phyloP scores from a whole-genome alignment of 1,140 invertebrate species.

The Bombus turneri region DNA sequence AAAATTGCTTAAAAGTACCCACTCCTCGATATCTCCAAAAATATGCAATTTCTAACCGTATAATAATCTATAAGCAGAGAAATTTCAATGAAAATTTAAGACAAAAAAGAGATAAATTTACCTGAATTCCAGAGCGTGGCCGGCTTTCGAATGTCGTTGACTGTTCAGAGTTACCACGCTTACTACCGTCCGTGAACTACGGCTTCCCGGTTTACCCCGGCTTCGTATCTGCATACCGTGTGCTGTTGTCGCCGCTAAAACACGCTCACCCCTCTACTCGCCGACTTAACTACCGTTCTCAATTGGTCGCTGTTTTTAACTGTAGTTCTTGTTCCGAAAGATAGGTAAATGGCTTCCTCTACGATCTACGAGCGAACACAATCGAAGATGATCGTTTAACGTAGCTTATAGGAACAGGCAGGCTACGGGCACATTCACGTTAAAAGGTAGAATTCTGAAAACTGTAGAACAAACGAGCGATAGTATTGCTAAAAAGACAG shows the following conservation, averaged over 20 bases:
- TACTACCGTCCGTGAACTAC: constrained; percentile 65
- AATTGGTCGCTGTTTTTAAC: constrained; percentile 60
- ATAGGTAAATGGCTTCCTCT: constrained; percentile 34
- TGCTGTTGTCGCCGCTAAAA: constrained; percentile 59
- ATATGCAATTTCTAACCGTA: not conserved
- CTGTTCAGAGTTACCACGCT: constrained; percentile 64
- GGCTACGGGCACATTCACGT: not conserved
- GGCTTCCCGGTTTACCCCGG: constrained; percentile 56
- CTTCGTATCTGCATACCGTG: constrained; percentile 65
- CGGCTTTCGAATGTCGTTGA: constrained; percentile 59
- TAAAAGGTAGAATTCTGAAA: not conserved
- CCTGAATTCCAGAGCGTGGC: constrained; percentile 44
- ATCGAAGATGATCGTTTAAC: not conserved
- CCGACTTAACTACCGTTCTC: constrained; percentile 55
- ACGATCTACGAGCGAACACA: not conserved
- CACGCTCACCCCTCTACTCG: constrained; percentile 58
- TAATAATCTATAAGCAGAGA: not conserved
- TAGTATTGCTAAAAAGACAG: not conserved
- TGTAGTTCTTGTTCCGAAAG: constrained; percentile 52
- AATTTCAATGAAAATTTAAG: not conserved
- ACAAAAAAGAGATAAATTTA: constrained; percentile 16
- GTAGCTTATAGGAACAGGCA: not conserved
- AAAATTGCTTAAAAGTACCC: not conserved
- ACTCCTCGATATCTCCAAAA: not conserved
- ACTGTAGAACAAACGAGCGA: not conserved